Evolutionary conservation across 1,140 invertebrate genomes (phyloP).

Genomic region (Trichomalopsis sarcophagae): DNA sequence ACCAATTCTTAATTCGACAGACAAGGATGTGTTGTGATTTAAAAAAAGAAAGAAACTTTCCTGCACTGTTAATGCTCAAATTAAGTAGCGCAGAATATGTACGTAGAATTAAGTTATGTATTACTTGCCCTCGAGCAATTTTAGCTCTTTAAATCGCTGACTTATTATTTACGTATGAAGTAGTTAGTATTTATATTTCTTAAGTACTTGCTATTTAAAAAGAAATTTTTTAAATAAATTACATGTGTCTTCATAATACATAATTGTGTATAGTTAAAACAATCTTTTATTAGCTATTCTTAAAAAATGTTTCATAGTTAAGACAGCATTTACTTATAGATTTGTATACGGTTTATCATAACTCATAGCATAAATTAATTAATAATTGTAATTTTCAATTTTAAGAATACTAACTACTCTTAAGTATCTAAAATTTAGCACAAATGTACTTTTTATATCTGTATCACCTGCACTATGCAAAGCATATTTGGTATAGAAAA

Average conservation of each 20-base stretch:
- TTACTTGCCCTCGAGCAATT: background rate
- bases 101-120: background rate
- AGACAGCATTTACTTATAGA: background rate
- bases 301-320: background rate
- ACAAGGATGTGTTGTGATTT: constrained; percentile 23
- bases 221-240: background rate
- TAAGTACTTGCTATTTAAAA: background rate
- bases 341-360: background rate
- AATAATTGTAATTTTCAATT: background rate
- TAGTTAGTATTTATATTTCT: background rate
- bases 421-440: background rate
- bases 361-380: background rate
- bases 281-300: no score
- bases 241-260: no score
- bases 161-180: constrained; percentile 11
- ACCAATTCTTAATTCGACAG: background rate
- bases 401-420: background rate
- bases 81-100: background rate
- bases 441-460: background rate
- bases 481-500: background rate
- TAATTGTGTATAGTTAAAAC: no score
- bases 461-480: background rate
- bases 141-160: background rate
- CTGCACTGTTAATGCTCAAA: constrained; percentile 37
- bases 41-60: constrained; percentile 35